Evolutionary conservation across 1,140 invertebrate genomes (phyloP).

Genomic region (Pinna nobilis): DNA sequence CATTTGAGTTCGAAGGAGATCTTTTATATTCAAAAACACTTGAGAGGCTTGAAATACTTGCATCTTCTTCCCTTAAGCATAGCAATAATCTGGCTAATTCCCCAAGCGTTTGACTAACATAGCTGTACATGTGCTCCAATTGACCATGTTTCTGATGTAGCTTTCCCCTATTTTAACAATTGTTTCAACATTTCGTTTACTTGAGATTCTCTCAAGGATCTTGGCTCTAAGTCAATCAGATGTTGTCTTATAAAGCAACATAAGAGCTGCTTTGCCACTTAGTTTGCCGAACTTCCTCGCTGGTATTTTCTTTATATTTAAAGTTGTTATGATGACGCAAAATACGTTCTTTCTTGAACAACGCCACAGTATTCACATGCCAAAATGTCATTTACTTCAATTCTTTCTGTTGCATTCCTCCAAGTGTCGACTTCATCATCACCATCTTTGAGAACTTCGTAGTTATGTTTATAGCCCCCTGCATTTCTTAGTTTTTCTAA

Average conservation of each 20-base stretch:
- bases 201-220: constrained; percentile 31
- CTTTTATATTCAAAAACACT: constrained; percentile 28
- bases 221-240: constrained; percentile 40
- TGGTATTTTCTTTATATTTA: constrained; percentile 28
- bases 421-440: constrained; percentile 27
- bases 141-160: constrained; percentile 47
- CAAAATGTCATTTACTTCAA: constrained; percentile 18
- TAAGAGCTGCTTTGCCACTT: constrained; percentile 13
- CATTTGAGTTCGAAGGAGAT: constrained; percentile 21
- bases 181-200: constrained; percentile 40
- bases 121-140: constrained; percentile 24
- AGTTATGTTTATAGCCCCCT: constrained; percentile 42
- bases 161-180: constrained; percentile 40
- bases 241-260: constrained; percentile 26
- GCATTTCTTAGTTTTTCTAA: constrained; percentile 37
- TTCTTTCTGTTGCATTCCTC: constrained; percentile 4
- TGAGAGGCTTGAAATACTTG: constrained; percentile 21
- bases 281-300: constrained; percentile 2
- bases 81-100: constrained; percentile 43
- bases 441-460: constrained; percentile 31
- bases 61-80: constrained; percentile 29
- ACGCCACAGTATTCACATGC: constrained; percentile 45
- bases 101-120: constrained; percentile 44
- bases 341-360: constrained; percentile 39
- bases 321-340: constrained; percentile 39